These are phyloP conservation scores for Anthrax anthrax DNA, from an alignment of 2,888 invertebrate species.

Conservation along the genomic window DNA sequence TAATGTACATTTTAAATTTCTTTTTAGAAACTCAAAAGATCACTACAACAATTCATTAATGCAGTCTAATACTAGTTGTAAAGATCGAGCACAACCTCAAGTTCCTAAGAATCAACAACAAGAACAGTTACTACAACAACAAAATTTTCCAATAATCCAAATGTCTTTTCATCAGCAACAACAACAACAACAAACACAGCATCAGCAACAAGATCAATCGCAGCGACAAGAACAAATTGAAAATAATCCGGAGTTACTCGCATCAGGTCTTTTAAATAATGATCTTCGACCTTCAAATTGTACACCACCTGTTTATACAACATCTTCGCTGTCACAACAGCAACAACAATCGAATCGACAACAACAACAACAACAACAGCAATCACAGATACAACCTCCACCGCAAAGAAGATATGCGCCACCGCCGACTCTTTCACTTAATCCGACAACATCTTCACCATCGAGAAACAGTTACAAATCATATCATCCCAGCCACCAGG, in stretches of 20 bases:
- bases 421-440: conserved; percentile 24
- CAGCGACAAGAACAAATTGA: conserved; percentile 4
- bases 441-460: conserved; percentile 25
- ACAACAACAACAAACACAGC: neutral
- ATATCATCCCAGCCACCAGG: conserved; percentile 28
- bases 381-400: conserved; percentile 18
- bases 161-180: conserved; percentile 5
- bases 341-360: conserved; percentile 17
- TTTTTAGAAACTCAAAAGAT: neutral
- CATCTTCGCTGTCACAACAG: conserved; percentile 18
- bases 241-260: conserved; percentile 13
- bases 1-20: neutral
- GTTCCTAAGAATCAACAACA: neutral
- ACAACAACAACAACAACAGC: conserved; percentile 18
- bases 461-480: conserved; percentile 25
- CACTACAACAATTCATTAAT: neutral
- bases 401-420: conserved; percentile 35
- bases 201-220: neutral
- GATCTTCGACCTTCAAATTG: conserved; percentile 1
- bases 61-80: neutral
- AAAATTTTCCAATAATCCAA: conserved; percentile 1
- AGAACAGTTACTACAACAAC: neutral
- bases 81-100: neutral
- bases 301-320: conserved; percentile 11
- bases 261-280: conserved; percentile 12